These are phyloP conservation scores for Antennarius striatus DNA, from an alignment of 2,113 vertebrate species.

Conservation along the genomic window DNA sequence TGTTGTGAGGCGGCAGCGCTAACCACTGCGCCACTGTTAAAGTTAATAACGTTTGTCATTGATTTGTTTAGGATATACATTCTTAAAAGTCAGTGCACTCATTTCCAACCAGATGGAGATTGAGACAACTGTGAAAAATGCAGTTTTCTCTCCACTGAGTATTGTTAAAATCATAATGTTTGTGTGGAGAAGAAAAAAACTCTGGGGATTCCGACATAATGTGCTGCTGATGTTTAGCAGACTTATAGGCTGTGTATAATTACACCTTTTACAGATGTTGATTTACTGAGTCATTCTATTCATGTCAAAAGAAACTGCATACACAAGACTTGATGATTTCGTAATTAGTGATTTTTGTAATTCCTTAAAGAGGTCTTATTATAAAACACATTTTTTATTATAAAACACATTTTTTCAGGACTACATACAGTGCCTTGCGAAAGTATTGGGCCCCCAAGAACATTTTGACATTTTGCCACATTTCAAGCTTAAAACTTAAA, in stretches of 20 bases:
- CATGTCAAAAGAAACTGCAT: conserved; percentile 18
- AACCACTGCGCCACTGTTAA: too few species aligned
- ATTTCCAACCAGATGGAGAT: conserved; percentile 17
- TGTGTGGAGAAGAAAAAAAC: conserved; percentile 50
- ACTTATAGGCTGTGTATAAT: conserved; percentile 31
- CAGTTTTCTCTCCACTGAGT: conserved; percentile 28
- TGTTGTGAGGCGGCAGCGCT: too few species aligned
- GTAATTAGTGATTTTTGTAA: too few species aligned
- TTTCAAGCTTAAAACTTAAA: too few species aligned
- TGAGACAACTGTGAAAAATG: background rate
- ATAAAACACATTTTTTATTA: too few species aligned
- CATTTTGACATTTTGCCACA: too few species aligned
- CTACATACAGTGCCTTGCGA: too few species aligned
- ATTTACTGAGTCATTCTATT: conserved; percentile 49
- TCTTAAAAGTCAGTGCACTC: conserved; percentile 36
- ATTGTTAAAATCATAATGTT: conserved; percentile 1
- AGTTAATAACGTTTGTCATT: conserved; percentile 25
- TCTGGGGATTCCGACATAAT: conserved; percentile 48
- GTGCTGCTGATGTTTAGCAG: conserved; percentile 43
- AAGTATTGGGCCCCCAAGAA: too few species aligned
- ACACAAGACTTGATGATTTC: too few species aligned
- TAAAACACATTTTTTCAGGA: too few species aligned
- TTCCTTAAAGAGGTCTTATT: too few species aligned
- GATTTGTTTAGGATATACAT: conserved; percentile 32
- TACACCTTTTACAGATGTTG: conserved; percentile 19